phyloP scores from a whole-genome alignment of 2,888 invertebrate genomes.

The Nymphalis urticae region DNA sequence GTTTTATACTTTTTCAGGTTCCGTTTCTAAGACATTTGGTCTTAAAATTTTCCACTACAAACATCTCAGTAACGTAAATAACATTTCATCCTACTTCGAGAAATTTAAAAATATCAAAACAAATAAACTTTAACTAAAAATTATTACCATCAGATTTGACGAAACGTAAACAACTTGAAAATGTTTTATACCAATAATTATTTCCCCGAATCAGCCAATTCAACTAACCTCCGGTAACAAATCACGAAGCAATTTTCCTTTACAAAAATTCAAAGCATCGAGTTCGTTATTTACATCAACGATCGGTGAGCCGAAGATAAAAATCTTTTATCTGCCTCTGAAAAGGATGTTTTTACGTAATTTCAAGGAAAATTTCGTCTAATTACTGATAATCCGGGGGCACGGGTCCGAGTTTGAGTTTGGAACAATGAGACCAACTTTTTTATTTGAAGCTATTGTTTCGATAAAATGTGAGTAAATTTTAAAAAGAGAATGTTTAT shows the following conservation, averaged over 20 bases:
- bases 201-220: conserved; percentile 17
- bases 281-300: conserved; percentile 69
- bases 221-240: conserved; percentile 25
- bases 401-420: conserved; percentile 27
- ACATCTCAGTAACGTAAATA: no score
- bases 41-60: no score
- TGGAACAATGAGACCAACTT: conserved; percentile 26
- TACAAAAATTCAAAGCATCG: conserved; percentile 54
- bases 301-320: conserved; percentile 60
- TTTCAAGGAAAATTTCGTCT: conserved; percentile 66
- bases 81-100: no score
- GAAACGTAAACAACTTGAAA: conserved; percentile 1
- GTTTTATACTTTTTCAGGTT: no score
- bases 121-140: background rate
- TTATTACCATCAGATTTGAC: background rate
- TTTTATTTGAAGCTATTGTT: conserved; percentile 22
- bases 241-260: conserved; percentile 44
- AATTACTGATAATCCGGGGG: conserved; percentile 59
- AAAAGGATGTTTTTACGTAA: conserved; percentile 69
- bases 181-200: conserved; percentile 5
- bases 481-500: conserved; percentile 4
- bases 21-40: no score
- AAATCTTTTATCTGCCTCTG: conserved; percentile 66
- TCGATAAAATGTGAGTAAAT: conserved; percentile 13
- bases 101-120: background rate